Percentiles rank a stretch among this genome's conserved stretches.
phyloP scores from a whole-genome alignment of 2,113 vertebrate genomes.

The Suncus etruscus region DNA sequence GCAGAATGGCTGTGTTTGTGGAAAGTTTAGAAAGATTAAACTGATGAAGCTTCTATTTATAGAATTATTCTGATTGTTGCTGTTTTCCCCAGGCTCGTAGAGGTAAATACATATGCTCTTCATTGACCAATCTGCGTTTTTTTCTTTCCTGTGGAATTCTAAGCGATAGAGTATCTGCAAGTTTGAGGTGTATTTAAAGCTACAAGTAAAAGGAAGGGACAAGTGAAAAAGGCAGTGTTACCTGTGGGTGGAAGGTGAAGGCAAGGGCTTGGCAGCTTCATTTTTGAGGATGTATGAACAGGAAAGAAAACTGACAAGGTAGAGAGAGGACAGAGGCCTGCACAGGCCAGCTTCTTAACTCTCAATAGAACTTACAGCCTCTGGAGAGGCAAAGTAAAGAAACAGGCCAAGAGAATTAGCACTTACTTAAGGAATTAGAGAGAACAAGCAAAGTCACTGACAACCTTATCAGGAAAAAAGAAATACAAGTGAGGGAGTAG shows the following conservation, averaged over 20 bases:
- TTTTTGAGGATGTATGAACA: constrained; percentile 46
- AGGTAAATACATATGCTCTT: constrained; percentile 80
- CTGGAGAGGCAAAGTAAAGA: constrained; percentile 2
- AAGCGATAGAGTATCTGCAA: constrained; percentile 56
- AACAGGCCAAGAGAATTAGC: neutral
- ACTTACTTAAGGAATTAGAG: constrained; percentile 82
- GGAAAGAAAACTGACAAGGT: neutral
- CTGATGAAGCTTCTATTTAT: constrained; percentile 78
- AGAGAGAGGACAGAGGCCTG: neutral
- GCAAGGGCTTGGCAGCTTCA: constrained; percentile 28
- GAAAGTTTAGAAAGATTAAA: constrained; percentile 79
- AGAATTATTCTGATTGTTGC: constrained; percentile 76
- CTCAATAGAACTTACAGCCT: neutral
- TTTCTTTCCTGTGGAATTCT: constrained; percentile 55
- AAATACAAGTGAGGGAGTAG: constrained; percentile 86
- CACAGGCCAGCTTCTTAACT: constrained; percentile 28
- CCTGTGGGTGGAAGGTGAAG: neutral
- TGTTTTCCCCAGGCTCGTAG: constrained; percentile 72
- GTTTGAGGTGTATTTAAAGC: constrained; percentile 44
- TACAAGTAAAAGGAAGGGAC: constrained; percentile 42
- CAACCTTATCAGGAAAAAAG: constrained; percentile 87
- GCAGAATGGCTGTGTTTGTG: constrained; percentile 77
- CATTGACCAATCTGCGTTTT: constrained; percentile 63
- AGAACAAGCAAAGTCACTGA: constrained; percentile 85
- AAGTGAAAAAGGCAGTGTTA: neutral